phyloP scores from a whole-genome alignment of 64 coral and sea anemone genomes.

The Montipora efflorescens region DNA sequence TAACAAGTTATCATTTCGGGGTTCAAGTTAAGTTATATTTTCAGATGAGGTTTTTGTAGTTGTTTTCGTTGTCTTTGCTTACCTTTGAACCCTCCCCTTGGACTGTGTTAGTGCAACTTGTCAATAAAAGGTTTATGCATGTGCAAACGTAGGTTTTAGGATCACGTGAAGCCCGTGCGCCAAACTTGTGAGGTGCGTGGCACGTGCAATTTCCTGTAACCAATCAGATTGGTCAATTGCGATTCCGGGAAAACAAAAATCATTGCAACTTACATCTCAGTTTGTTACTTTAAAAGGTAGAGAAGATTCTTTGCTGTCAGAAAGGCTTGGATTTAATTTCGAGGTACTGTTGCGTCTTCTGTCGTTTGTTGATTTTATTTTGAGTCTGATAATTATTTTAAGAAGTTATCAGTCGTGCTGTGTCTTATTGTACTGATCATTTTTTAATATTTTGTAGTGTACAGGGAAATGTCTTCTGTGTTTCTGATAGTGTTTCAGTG shows the following conservation, averaged over 20 bases:
- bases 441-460: neutral
- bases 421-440: neutral
- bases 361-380: neutral
- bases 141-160: no score
- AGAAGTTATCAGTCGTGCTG: no score
- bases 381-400: neutral
- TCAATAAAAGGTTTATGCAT: neutral
- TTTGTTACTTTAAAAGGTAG: neutral
- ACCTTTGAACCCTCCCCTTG: no score
- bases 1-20: no score
- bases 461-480: neutral
- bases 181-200: no score
- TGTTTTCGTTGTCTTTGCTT: no score
- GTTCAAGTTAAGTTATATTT: no score
- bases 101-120: neutral
- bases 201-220: no score
- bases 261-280: neutral
- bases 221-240: no score
- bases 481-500: conserved; percentile 7
- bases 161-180: no score
- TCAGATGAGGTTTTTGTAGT: no score
- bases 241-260: no score
- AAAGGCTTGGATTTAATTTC: conserved; percentile 36
- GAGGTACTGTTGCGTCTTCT: neutral
- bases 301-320: conserved; percentile 52